Evolutionary conservation across 2,888 invertebrate species (phyloP), one percentile per base, ranked within the genome.

Genomic region (Branchipolynoe longqiensis): DNA sequence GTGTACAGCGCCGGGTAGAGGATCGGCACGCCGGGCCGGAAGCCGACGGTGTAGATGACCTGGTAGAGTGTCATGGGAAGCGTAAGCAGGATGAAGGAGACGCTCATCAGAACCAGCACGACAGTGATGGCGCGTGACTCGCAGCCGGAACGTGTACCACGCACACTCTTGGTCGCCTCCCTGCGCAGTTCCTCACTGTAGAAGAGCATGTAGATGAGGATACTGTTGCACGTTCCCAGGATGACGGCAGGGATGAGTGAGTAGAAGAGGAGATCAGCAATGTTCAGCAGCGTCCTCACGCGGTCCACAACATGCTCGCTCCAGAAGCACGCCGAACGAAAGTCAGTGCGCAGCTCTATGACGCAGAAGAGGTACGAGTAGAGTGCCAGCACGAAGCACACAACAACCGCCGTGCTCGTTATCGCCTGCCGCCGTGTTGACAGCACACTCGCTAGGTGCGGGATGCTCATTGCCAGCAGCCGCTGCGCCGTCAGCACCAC

Each of bases 181-280:
- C 48, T 78, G 12, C 78, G 22, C 3, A 78, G 78, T 28, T 78
- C 78, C 78, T 78, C 78, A 25, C 78, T 78, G 54, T 78, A 78
- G 78, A 78, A 78, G 25, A 78, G 48, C 78, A 78, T 78, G 78
- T 78, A 78, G 41, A 78, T 78, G 48, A 78, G 78, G 25, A 78
- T 78, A 28, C 78, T 78, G 33, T 78, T 78, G 31, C 78, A 78
- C 3, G 78, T 78, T 14, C 48, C 78, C 6, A 78, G 28, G 28
- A 78, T 78, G 33, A 78, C 54, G 1, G 78, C 22, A 0, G 78
- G 78, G 54, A 78, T 78, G 78, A 78, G 54, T 2, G 78, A 78
- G 28, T 78, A 78, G 48, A 78, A 78, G n/a, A 78, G 78, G 28
- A 78, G 48, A 48, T 78, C 78, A 48, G 54, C 28, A 6, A 78